Conservation (phyloP, 2,888 invertebrate genomes). For the Tetramorium bicarinatum region DNA sequence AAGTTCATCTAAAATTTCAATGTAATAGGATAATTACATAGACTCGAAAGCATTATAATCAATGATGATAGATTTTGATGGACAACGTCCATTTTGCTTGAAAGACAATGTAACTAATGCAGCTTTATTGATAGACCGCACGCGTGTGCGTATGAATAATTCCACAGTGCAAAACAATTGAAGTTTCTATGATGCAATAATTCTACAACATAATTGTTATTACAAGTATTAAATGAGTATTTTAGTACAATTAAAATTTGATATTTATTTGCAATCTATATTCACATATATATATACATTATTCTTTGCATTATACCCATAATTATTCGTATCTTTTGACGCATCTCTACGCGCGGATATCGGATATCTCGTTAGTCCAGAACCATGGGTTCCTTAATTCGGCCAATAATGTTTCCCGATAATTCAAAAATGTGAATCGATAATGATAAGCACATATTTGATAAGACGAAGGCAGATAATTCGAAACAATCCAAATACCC, state of each 20-base stretch:
- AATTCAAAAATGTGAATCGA: background rate
- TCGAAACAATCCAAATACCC: background rate
- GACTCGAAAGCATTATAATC: background rate
- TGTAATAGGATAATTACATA: background rate
- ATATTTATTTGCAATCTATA: background rate
- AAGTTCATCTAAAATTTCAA: background rate
- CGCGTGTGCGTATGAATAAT: background rate
- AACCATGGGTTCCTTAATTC: conserved; percentile 9
- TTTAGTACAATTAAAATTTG: background rate
- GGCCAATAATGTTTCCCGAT: background rate
- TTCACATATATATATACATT: background rate
- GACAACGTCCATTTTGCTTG: conserved; percentile 17
- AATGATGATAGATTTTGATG: conserved; percentile 10
- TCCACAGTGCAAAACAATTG: background rate
- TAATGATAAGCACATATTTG: background rate
- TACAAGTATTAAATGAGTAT: background rate
- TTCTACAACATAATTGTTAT: background rate
- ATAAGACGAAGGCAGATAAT: background rate
- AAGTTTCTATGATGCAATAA: background rate
- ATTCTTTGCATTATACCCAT: background rate
- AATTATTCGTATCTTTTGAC: background rate
- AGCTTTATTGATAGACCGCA: conserved; percentile 12
- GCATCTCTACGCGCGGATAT: background rate
- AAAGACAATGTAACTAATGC: background rate
- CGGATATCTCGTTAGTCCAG: conserved; percentile 9